A percentile compares a stretch with the other conserved stretches of the same genome.
phyloP scores from a whole-genome alignment of 2,888 invertebrate species.

The Lagria hirta region DNA sequence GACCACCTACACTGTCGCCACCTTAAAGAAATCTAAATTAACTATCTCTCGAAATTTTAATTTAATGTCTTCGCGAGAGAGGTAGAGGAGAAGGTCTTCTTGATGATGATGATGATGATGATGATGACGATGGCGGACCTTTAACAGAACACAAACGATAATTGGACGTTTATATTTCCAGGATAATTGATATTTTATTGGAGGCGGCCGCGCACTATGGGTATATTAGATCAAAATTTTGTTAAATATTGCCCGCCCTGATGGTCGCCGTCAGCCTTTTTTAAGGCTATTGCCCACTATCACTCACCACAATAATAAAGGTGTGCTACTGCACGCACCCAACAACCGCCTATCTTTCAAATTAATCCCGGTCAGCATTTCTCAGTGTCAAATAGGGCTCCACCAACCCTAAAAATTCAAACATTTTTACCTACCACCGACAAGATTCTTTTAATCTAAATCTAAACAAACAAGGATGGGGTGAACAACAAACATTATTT shows the following conservation, averaged over 20 bases:
- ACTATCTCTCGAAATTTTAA: slow-evolving; percentile 40
- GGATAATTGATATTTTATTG: no score
- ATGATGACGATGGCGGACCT: no score
- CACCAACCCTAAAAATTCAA: slow-evolving; percentile 27
- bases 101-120: no score
- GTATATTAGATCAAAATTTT: no score
- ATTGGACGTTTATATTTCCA: no score
- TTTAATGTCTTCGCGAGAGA: slow-evolving; percentile 41
- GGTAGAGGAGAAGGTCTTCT: no score
- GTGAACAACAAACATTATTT: slow-evolving; percentile 28
- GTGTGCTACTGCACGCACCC: slow-evolving; percentile 15
- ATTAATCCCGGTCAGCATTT: slow-evolving; percentile 28
- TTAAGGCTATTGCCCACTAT: no score
- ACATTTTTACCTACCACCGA: slow-evolving; percentile 32
- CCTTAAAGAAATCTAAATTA: slow-evolving; percentile 41
- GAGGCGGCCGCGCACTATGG: no score
- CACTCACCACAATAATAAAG: no score
- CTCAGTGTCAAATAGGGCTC: slow-evolving; percentile 25
- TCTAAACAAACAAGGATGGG: slow-evolving; percentile 27
- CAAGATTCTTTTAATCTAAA: slow-evolving; percentile 29
- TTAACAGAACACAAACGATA: no score
- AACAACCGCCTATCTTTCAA: slow-evolving; percentile 7
- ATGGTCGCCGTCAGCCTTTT: no score
- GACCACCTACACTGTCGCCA: slow-evolving; percentile 47
- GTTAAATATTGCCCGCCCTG: no score